These are phyloP conservation scores for Melinaea menophilus DNA, from an alignment of 2,888 invertebrate genomes.

Conservation along the genomic window DNA sequence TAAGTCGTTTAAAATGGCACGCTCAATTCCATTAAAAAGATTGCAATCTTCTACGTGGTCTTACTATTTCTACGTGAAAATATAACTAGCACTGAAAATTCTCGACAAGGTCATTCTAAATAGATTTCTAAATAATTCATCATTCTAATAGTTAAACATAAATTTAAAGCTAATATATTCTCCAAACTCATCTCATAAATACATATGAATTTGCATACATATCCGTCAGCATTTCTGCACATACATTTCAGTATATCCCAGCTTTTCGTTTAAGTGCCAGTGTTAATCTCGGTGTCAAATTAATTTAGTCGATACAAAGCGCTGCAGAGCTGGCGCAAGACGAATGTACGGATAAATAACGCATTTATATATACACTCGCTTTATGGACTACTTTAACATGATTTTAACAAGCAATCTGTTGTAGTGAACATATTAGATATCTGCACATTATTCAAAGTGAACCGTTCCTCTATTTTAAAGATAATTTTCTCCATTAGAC, in stretches of 20 bases:
- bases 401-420: not conserved
- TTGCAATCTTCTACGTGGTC: conserved; percentile 6
- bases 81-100: not conserved
- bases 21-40: conserved; percentile 2
- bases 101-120: not conserved
- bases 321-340: conserved; percentile 14
- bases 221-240: not conserved
- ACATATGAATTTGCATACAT: not conserved
- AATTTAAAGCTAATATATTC: no score
- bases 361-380: not conserved
- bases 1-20: not conserved
- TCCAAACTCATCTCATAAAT: no score
- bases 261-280: conserved; percentile 18
- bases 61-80: not conserved
- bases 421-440: not conserved
- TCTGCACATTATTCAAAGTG: not conserved
- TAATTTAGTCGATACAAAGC: conserved; percentile 25
- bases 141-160: no score
- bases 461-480: not conserved
- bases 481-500: no score
- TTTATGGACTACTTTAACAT: not conserved
- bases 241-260: conserved; percentile 6
- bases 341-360: conserved; percentile 16
- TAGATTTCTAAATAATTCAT: no score
- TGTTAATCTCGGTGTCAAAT: conserved; percentile 24